Base-by-base conservation (phyloP, 1,140 invertebrate genomes). In the Halictus rubicundus region DNA sequence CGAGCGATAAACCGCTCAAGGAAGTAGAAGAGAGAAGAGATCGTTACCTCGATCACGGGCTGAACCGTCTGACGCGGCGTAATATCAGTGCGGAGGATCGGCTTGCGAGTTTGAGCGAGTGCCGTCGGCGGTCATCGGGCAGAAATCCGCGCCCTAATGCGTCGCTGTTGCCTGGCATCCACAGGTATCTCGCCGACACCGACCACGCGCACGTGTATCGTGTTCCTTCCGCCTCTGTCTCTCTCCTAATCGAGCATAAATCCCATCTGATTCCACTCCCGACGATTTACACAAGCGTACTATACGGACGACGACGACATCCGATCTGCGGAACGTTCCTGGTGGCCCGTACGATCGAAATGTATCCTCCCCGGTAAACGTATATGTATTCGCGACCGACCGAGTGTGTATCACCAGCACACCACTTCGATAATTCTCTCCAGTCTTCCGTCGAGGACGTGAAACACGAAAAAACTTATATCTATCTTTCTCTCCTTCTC, bases 151-250 rank as follows among this genome's bases (percentile, higher is more conserved):
- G 65, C 65, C 74, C 74, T 77, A 69, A 69, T 69, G 60, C 65
- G 74, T 77, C 74, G 39, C 39, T 77, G 39, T 54, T 60, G 74
- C 16, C 65, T 69, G 74, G 74, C 74, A 77, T 77, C 74, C 74
- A 77, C 74, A 77, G 74, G 74, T 77, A 77, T 77, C 74, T 68
- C 68, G 54, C 39, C 60, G 74, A 42, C 65, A 69, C 74, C 74
- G 65, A 69, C 74, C 74, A 77, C 74, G 74, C 74, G 74, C 74
- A 76, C 74, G 74, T 77, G 74, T 77, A 69, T 77, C 74, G 68
- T 46, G 42, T 68, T 68, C 83, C 77, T 73, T 72, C 77, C 69
- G 46, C 60, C 64, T 60, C 72, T 60, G 39, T 78, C 23, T 64
- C 16, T 66, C 39, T 64, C 27, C 60, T 63, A 65, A 39, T 27